phyloP scores from a whole-genome alignment of 2,888 invertebrate genomes.

The Drosophila macrospina region DNA sequence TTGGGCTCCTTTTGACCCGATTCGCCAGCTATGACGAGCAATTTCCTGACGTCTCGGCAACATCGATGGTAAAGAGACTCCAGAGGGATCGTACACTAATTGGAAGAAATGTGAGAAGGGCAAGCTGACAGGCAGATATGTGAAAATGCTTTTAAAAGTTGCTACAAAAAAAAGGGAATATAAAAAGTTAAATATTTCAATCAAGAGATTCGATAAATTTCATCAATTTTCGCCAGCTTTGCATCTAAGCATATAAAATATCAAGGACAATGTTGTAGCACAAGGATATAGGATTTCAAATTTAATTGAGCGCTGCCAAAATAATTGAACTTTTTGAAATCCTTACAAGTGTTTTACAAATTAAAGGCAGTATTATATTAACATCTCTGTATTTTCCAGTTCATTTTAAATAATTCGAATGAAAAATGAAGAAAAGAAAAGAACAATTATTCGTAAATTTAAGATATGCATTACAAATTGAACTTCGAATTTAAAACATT shows the following conservation, averaged over 20 bases:
- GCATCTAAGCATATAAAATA: too few relatives aligned
- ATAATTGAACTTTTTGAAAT: too few relatives aligned
- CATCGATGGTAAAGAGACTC: slow-evolving; percentile 30
- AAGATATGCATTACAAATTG: neutral
- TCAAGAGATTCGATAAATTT: neutral
- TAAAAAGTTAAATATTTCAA: neutral
- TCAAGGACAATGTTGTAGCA: too few relatives aligned
- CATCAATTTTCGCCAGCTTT: neutral
- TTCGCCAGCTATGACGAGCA: slow-evolving; percentile 47
- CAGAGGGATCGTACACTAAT: slow-evolving; percentile 30
- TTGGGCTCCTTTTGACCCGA: slow-evolving; percentile 42
- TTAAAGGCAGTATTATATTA: too few relatives aligned
- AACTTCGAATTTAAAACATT: neutral
- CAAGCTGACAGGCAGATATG: slow-evolving; percentile 25
- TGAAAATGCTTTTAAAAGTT: slow-evolving; percentile 45
- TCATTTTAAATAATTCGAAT: too few relatives aligned
- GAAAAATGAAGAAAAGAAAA: too few relatives aligned
- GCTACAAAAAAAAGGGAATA: neutral
- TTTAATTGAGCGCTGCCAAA: too few relatives aligned
- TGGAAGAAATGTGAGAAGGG: slow-evolving; percentile 43
- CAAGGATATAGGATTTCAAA: too few relatives aligned
- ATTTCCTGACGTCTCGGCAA: slow-evolving; percentile 27
- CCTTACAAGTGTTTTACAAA: too few relatives aligned
- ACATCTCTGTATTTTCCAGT: too few relatives aligned
- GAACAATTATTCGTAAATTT: neutral